Conservation (phyloP, 2,113 vertebrate species). For the Siniperca chuatsi region DNA sequence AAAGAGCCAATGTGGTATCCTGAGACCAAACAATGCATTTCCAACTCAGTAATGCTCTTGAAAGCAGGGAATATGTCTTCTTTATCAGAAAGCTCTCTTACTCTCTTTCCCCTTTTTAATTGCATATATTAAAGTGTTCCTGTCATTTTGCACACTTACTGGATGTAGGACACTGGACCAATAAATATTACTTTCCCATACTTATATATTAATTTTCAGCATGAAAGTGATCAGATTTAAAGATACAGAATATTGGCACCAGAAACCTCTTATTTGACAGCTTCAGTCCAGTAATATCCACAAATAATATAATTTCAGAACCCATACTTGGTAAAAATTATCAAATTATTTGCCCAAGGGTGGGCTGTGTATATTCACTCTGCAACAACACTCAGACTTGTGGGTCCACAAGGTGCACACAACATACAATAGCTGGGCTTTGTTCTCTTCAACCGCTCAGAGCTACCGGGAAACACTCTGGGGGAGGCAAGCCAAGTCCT, state of each 20-base stretch:
- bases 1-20: background rate
- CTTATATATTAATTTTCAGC: background rate
- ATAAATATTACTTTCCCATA: background rate
- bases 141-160: background rate
- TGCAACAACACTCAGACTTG: constrained; percentile 16
- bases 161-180: background rate
- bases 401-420: constrained; percentile 35
- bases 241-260: background rate
- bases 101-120: no score
- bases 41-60: background rate
- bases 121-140: no score
- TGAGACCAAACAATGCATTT: background rate
- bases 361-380: constrained; percentile 11
- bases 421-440: constrained; percentile 60
- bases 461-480: constrained; percentile 58
- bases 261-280: background rate
- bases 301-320: background rate
- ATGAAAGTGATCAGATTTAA: background rate
- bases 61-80: background rate
- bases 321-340: background rate
- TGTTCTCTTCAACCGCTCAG: constrained; percentile 51
- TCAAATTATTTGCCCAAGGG: constrained; percentile 6
- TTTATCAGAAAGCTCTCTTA: background rate
- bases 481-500: constrained; percentile 43
- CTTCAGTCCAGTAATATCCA: constrained; percentile 4